Conservation (phyloP, 2,888 invertebrate genomes). For the Drosophila limbata region DNA sequence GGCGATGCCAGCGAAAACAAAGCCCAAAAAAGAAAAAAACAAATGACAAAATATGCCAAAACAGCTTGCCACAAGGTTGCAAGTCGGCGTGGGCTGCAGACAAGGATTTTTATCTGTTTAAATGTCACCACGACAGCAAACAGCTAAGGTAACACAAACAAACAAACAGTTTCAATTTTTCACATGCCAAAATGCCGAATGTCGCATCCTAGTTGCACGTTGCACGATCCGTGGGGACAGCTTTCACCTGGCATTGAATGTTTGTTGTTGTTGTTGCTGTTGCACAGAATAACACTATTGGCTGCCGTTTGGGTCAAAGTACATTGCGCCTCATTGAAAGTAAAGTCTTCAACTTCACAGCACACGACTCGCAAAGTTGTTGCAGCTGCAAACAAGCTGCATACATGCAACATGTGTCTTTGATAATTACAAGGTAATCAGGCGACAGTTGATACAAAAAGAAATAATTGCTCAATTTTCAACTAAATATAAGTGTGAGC, state of each 20-base stretch:
- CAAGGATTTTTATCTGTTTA: constrained; percentile 67
- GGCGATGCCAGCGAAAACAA: constrained; percentile 37
- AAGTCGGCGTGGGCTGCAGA: constrained; percentile 37
- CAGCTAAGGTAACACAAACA: constrained; percentile 1
- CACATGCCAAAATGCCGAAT: constrained; percentile 37
- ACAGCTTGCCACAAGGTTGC: constrained; percentile 25
- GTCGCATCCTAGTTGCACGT: constrained; percentile 42
- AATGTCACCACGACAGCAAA: constrained; percentile 59
- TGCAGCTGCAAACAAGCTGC: constrained; percentile 9
- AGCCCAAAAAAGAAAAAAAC: constrained; percentile 24
- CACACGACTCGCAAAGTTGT: constrained; percentile 5
- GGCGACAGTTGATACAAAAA: constrained; percentile 3
- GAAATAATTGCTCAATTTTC: constrained; percentile 58
- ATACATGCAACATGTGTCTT: not conserved
- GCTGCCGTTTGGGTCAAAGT: constrained; percentile 67
- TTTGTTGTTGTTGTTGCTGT: not conserved
- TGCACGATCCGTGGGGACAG: constrained; percentile 28
- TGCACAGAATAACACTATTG: constrained; percentile 54
- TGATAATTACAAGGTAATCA: constrained; percentile 36
- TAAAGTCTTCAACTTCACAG: constrained; percentile 31
- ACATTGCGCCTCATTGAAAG: constrained; percentile 59
- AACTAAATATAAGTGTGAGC: not conserved
- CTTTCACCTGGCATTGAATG: constrained; percentile 65
- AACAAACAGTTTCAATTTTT: constrained; percentile 53
- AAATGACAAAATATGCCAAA: constrained; percentile 45